Percentiles rank a stretch among this genome's conserved stretches.
Conservation (phyloP, 2,113 vertebrate genomes). For the Hippocampus abdominalis region DNA sequence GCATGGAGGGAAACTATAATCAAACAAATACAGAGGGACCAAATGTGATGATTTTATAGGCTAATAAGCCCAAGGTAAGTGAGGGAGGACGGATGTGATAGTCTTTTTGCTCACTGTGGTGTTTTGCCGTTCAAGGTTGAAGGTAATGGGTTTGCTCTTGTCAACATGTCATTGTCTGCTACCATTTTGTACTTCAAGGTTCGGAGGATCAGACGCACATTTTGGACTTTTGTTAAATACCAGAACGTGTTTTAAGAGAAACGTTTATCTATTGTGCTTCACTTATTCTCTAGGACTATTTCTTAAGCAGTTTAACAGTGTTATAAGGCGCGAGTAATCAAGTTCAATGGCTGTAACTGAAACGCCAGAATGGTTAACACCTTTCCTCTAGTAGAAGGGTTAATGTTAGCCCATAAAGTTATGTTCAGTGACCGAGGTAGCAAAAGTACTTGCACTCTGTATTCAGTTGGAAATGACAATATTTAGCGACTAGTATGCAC, state of each 20-base stretch:
- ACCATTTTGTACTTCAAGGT: not conserved
- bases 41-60: slow-evolving; percentile 76
- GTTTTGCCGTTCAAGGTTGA: slow-evolving; percentile 13
- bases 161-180: not conserved
- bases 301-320: not conserved
- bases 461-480: too few relatives aligned
- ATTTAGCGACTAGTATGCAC: too few relatives aligned
- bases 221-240: not conserved
- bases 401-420: not conserved
- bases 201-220: not conserved
- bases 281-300: not conserved
- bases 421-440: too few relatives aligned
- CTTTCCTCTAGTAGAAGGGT: not conserved
- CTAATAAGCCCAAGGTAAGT: slow-evolving; percentile 72
- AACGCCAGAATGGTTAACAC: not conserved
- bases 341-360: not conserved
- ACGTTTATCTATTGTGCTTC: not conserved
- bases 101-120: slow-evolving; percentile 7
- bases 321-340: not conserved
- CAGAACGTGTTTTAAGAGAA: too few relatives aligned
- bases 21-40: slow-evolving; percentile 74
- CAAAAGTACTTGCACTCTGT: too few relatives aligned
- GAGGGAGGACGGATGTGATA: slow-evolving; percentile 42
- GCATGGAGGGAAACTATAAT: slow-evolving; percentile 69
- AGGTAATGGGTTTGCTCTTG: slow-evolving; percentile 12